These are phyloP conservation scores for Nerophis lumbriciformis DNA, from an alignment of 2,113 vertebrate genomes.

Conservation along the genomic window DNA sequence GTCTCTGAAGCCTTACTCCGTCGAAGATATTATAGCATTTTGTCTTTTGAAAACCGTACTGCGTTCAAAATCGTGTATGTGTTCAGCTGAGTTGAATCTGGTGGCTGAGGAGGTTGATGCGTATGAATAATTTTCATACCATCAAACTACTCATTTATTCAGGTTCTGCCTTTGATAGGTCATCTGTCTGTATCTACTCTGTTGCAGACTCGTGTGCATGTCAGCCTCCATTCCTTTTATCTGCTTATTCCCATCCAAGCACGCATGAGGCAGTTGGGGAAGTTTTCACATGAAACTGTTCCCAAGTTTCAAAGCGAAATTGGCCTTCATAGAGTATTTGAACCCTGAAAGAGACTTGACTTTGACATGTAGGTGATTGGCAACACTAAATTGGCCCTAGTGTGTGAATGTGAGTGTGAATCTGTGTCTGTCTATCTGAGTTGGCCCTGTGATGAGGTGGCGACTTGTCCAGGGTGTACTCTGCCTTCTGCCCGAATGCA, in stretches of 20 bases:
- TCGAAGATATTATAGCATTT: background rate
- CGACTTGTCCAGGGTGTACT: too few species aligned
- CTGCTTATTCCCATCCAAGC: constrained; percentile 26
- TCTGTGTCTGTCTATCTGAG: too few species aligned
- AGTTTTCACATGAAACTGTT: constrained; percentile 41
- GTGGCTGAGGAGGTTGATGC: background rate
- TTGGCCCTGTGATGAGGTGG: too few species aligned
- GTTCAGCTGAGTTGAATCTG: background rate
- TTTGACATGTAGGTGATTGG: background rate
- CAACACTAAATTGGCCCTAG: too few species aligned
- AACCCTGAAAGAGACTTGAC: constrained; percentile 44
- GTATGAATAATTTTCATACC: constrained; percentile 2
- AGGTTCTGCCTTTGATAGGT: constrained; percentile 5
- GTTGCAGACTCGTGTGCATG: constrained; percentile 17
- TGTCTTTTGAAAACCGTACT: background rate
- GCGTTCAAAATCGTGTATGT: background rate
- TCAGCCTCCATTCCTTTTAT: constrained; percentile 42
- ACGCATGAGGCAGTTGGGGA: constrained; percentile 34
- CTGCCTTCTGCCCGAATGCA: too few species aligned
- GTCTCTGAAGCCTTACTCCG: background rate
- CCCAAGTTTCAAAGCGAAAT: constrained; percentile 56
- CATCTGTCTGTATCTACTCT: constrained; percentile 7
- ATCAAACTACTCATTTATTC: constrained; percentile 9
- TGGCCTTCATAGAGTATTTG: constrained; percentile 54
- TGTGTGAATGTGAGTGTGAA: too few species aligned